These are phyloP conservation scores for Smutsia gigantea DNA, from an alignment of 2,797 vertebrate species.

Conservation along the genomic window DNA sequence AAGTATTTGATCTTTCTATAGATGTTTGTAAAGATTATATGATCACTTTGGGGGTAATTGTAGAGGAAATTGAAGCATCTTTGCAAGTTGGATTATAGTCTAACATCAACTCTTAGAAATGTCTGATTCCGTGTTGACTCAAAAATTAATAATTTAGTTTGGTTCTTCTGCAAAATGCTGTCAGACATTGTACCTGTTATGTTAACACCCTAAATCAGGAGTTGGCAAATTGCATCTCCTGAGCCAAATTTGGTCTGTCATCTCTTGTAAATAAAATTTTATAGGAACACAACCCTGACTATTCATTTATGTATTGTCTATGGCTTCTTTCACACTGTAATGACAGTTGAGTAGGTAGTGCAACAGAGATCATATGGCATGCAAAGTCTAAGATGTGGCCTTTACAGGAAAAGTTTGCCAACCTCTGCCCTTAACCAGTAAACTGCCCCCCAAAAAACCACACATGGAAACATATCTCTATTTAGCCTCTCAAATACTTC, in stretches of 20 bases:
- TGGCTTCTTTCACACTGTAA: background rate
- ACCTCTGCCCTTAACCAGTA: background rate
- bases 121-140: conserved; percentile 26
- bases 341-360: background rate
- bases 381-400: background rate
- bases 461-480: background rate
- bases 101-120: background rate
- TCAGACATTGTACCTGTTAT: background rate
- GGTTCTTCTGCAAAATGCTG: conserved; percentile 9
- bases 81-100: conserved; percentile 40
- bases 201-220: background rate
- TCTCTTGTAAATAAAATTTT: conserved; percentile 9
- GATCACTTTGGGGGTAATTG: background rate
- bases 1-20: conserved; percentile 43
- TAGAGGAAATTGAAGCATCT: background rate
- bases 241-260: background rate
- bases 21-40: background rate
- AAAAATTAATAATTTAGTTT: conserved; percentile 51
- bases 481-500: background rate
- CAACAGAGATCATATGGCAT: background rate
- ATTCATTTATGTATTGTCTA: background rate
- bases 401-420: background rate
- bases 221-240: background rate
- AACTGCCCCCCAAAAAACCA: background rate
- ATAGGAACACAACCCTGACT: background rate